Evolutionary conservation across 2,888 invertebrate genomes (phyloP), one percentile per base, ranked within the genome.

Genomic region (Mechanitis mazaeus): DNA sequence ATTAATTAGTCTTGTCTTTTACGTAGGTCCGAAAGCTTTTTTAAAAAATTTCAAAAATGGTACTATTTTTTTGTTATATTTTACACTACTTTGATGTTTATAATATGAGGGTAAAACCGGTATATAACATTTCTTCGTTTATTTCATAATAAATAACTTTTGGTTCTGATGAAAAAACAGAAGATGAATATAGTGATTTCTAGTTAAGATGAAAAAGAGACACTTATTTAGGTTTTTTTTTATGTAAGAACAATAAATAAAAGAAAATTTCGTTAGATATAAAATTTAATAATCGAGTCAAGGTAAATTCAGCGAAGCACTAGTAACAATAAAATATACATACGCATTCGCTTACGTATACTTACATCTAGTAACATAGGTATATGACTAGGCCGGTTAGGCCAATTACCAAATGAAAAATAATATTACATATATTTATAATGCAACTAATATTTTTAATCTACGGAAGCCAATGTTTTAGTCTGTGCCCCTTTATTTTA

Each of bases 291-390:
- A 78, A 79, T 81, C 74, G 80, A 85, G 79, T 84, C 78, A 76
- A 76, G 79, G 77, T 74, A 77, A 77, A 83, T 85, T 80, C 79
- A 77, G 76, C 75, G 73, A 78, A 80, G 78, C 74, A 79, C 78
- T 85, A 82, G 80, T 81, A 89, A 86, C 84, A 87, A 85, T 77
- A 79, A 79, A 85, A 87, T 88, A 84, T 85, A 87, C 86, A 71
- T 69, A 69, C 71, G 65, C 64, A 61, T 59, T 55, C 64, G 64
- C 62, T 68, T 63, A 66, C 64, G 61, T 60, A 64, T 61, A 61
- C 59, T 60, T 66, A 64, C 57, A 54, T 60, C 58, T 66, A 68
- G 64, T 66, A 67, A 63, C 64, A 66, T 66, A 66, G 20, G 62
- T 64, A 63, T 68, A 68, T 69, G 70, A 70, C 70, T 69, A 63